phyloP scores from a whole-genome alignment of 2,888 invertebrate genomes.

The Barypeithes pellucidus region DNA sequence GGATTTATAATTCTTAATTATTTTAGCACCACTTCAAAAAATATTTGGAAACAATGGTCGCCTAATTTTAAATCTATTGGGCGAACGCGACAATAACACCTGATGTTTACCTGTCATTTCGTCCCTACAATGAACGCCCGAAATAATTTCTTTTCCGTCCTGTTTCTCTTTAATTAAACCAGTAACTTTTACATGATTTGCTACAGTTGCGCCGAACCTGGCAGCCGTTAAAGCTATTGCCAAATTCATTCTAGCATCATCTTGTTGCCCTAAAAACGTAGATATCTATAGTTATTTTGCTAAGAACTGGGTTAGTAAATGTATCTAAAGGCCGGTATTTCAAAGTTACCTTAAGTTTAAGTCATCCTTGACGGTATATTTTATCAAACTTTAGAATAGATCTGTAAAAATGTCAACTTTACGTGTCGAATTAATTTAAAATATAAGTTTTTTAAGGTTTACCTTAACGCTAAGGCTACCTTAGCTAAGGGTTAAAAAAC shows the following conservation, averaged over 20 bases:
- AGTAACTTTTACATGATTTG: slow-evolving; percentile 91
- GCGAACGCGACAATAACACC: not conserved
- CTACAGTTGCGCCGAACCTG: slow-evolving; percentile 94
- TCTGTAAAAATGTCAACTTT: no score
- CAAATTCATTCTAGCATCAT: slow-evolving; percentile 99
- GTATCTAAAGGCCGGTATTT: no score
- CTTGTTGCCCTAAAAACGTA: slow-evolving; percentile 88
- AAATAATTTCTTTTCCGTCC: slow-evolving; percentile 72
- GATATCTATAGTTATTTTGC: not conserved
- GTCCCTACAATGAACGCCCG: slow-evolving; percentile 85
- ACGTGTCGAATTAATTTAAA: no score
- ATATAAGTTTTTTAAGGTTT: no score
- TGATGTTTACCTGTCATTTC: slow-evolving; percentile 84
- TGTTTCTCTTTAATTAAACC: slow-evolving; percentile 79
- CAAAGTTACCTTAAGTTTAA: no score
- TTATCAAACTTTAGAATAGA: no score
- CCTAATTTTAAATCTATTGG: no score
- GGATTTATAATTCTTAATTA: no score
- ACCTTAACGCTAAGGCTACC: no score
- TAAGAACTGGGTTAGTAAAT: not conserved
- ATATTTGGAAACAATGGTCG: not conserved
- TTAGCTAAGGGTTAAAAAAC: no score
- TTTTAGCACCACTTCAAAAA: no score
- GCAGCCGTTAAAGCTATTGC: slow-evolving; percentile 96
- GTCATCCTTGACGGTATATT: no score